phyloP scores from a whole-genome alignment of 2,888 invertebrate species.

The Steromphala cineraria region DNA sequence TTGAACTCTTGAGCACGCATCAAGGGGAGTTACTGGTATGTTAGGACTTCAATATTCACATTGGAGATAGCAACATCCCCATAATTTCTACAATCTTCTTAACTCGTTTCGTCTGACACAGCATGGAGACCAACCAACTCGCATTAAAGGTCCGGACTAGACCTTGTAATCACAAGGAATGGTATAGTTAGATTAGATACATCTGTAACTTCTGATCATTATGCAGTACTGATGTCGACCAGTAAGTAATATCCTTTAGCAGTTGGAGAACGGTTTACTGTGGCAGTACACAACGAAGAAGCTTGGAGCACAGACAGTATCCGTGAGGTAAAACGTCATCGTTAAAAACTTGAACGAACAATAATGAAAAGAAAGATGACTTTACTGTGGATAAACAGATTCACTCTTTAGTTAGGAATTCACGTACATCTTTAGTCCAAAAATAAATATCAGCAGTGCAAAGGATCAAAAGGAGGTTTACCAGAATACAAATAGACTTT shows the following conservation, averaged over 20 bases:
- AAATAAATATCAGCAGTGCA: neutral
- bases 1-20: neutral
- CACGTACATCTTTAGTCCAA: neutral
- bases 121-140: neutral
- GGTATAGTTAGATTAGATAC: neutral
- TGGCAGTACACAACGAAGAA: neutral
- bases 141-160: neutral
- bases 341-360: neutral
- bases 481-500: neutral
- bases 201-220: neutral
- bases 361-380: neutral
- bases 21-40: neutral
- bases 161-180: neutral
- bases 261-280: neutral
- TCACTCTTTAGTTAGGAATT: neutral
- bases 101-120: neutral
- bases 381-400: neutral
- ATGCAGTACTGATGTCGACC: neutral
- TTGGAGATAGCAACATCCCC: neutral
- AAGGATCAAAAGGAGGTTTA: neutral
- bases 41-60: neutral
- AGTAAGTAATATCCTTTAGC: neutral
- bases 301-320: neutral
- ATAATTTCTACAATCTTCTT: neutral
- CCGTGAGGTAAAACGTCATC: neutral